Evolutionary conservation across 2,888 invertebrate species (phyloP).

Genomic region (Lordiphosa andalusiaca): DNA sequence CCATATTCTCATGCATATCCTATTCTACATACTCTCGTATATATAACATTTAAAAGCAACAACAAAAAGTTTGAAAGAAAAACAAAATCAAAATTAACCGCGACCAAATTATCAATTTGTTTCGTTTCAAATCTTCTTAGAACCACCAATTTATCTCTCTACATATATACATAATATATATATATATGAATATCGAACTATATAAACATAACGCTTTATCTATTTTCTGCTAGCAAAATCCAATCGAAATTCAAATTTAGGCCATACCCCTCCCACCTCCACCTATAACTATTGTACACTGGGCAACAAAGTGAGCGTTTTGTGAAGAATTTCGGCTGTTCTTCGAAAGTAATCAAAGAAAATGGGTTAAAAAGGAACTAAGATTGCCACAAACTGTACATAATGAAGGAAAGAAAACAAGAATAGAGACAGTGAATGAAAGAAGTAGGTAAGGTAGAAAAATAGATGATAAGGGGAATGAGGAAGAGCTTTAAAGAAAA

Average conservation of each 20-base stretch:
- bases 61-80: conserved; percentile 1
- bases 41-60: conserved; percentile 4
- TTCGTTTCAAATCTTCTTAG: neutral
- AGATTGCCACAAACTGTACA: too few species aligned
- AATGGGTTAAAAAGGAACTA: too few species aligned
- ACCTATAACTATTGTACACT: conserved; percentile 2
- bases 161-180: conserved; percentile 21
- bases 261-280: neutral
- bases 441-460: too few species aligned
- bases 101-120: neutral
- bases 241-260: conserved; percentile 16
- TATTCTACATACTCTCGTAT: conserved; percentile 1
- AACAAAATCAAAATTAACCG: conserved; percentile 4
- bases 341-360: too few species aligned
- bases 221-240: conserved; percentile 34
- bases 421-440: too few species aligned
- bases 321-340: too few species aligned
- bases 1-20: conserved; percentile 10
- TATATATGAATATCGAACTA: conserved; percentile 24
- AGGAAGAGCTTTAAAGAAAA: too few species aligned
- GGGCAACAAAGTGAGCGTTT: conserved; percentile 6
- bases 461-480: too few species aligned
- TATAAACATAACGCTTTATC: conserved; percentile 37
- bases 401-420: too few species aligned
- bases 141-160: conserved; percentile 3